phyloP scores from a whole-genome alignment of 2,888 invertebrate species.

The Crematogaster levior region DNA sequence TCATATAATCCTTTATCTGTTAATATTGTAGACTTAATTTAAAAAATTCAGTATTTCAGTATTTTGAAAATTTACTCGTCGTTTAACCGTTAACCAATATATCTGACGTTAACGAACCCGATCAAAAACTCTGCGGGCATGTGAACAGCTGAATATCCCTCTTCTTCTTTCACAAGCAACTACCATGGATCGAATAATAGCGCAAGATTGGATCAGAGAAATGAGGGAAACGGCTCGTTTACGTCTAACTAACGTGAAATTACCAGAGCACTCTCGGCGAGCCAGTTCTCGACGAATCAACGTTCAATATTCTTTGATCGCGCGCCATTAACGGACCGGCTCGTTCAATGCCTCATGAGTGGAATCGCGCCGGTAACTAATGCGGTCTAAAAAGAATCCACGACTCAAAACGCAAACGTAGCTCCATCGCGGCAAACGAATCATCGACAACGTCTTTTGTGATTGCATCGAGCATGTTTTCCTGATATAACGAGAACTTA shows the following conservation, averaged over 20 bases:
- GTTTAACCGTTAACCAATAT: not conserved
- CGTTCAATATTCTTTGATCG: constrained; percentile 73
- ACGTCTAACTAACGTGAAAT: constrained; percentile 71
- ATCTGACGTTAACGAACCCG: constrained; percentile 28
- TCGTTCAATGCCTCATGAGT: constrained; percentile 67
- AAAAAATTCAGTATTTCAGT: constrained; percentile 8
- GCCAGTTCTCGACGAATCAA: constrained; percentile 65
- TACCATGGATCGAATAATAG: constrained; percentile 54
- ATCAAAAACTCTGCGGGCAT: constrained; percentile 54
- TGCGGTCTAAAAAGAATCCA: constrained; percentile 65
- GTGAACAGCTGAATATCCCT: constrained; percentile 23
- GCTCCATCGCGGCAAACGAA: not conserved
- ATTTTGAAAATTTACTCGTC: not conserved
- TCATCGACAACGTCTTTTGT: not conserved
- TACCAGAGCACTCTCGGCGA: constrained; percentile 56
- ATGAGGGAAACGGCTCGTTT: constrained; percentile 67
- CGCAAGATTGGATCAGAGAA: constrained; percentile 57
- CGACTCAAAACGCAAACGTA: constrained; percentile 26
- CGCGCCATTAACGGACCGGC: constrained; percentile 61
- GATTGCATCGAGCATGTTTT: not conserved
- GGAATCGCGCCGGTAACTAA: constrained; percentile 70
- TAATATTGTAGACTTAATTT: constrained; percentile 16
- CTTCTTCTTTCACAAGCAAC: constrained; percentile 39
- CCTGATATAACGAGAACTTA: not conserved
- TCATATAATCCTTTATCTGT: constrained; percentile 1